Evolutionary conservation across 2,888 invertebrate species (phyloP).

Genomic region (Sinhomidia bicolor): DNA sequence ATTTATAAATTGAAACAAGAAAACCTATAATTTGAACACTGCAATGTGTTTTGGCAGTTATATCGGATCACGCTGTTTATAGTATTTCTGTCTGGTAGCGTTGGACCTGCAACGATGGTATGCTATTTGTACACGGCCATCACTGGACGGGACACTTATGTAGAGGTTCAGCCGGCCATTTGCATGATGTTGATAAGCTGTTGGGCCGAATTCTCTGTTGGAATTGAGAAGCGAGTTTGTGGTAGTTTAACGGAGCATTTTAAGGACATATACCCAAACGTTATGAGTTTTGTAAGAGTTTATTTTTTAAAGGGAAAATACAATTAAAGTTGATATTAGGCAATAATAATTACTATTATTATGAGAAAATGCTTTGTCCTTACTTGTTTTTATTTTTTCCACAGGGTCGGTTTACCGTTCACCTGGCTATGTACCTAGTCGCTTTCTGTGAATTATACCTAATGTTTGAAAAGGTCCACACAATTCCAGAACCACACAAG

Average conservation of each 20-base stretch:
- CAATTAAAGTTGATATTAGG: too few species aligned
- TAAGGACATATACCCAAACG: conserved; percentile 35
- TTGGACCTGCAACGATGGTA: conserved; percentile 52
- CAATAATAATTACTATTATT: neutral
- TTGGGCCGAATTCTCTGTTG: conserved; percentile 64
- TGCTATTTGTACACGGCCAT: conserved; percentile 31
- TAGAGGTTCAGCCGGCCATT: conserved; percentile 55
- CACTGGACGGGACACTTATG: conserved; percentile 38
- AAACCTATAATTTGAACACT: neutral
- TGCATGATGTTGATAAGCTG: conserved; percentile 57
- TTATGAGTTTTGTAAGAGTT: conserved; percentile 65
- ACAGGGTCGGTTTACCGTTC: conserved; percentile 58
- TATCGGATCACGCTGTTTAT: conserved; percentile 58
- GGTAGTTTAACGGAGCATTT: conserved; percentile 21
- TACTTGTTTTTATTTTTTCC: too few species aligned
- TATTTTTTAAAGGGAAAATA: too few species aligned
- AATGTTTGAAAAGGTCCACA: conserved; percentile 44
- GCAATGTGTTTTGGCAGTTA: conserved; percentile 9
- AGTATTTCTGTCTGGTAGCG: conserved; percentile 55
- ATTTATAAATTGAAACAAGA: too few species aligned
- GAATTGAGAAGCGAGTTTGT: conserved; percentile 31
- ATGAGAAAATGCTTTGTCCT: too few species aligned
- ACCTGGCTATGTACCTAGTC: conserved; percentile 16
- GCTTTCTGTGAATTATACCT: conserved; percentile 47
- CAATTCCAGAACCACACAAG: conserved; percentile 5